Evolutionary conservation across 2,888 invertebrate genomes (phyloP).

Genomic region (Danaus chrysippus): DNA sequence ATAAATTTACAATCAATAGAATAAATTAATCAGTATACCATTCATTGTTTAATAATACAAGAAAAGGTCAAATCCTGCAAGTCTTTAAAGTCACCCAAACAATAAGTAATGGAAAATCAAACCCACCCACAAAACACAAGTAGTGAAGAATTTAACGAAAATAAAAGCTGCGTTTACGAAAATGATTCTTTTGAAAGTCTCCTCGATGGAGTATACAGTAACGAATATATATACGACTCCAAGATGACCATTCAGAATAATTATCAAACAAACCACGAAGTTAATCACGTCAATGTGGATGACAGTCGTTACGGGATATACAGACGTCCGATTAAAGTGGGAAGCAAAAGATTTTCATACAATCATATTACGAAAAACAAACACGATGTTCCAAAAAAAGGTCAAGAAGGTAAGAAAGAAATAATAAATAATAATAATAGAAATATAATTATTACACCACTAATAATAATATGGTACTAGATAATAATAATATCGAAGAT

Average conservation of each 20-base stretch:
- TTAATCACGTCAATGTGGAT: not conserved
- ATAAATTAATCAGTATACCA: not conserved
- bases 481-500: not conserved
- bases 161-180: not conserved
- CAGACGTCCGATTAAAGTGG: not conserved
- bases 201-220: not conserved
- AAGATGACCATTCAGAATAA: not conserved
- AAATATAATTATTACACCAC: too few relatives aligned
- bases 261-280: not conserved
- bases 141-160: not conserved
- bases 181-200: not conserved
- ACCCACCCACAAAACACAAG: not conserved
- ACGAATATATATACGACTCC: not conserved
- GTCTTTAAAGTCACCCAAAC: not conserved
- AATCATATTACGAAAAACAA: not conserved
- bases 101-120: not conserved
- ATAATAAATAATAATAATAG: too few relatives aligned
- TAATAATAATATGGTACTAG: not conserved
- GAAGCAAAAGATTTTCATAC: not conserved
- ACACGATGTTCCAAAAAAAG: not conserved
- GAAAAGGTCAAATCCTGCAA: not conserved
- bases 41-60: too few relatives aligned
- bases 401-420: not conserved
- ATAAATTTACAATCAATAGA: not conserved
- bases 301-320: not conserved